Conservation (phyloP, 2,888 invertebrate species). For the Endomychus coccineus region DNA sequence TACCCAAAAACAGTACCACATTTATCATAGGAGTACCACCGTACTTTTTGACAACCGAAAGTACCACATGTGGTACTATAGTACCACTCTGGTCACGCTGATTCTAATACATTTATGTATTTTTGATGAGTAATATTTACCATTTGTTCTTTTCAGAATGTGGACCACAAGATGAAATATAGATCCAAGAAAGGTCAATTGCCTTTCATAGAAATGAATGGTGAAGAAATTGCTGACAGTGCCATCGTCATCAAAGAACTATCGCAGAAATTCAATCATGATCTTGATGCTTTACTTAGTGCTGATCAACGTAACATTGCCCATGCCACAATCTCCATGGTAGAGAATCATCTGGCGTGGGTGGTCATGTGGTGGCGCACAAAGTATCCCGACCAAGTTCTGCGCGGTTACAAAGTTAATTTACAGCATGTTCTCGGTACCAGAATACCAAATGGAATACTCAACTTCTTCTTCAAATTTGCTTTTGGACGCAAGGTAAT, state of each 20-base stretch:
- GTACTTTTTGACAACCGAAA: no score
- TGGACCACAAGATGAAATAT: slow-evolving; percentile 89
- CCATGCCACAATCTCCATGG: slow-evolving; percentile 90
- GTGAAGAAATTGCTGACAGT: slow-evolving; percentile 90
- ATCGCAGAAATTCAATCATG: slow-evolving; percentile 72
- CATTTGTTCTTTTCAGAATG: slow-evolving; percentile 64
- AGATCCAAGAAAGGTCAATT: slow-evolving; percentile 90
- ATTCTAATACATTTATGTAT: no score
- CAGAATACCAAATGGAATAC: slow-evolving; percentile 76
- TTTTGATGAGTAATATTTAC: no score
- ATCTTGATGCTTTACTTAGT: slow-evolving; percentile 74
- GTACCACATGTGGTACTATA: no score
- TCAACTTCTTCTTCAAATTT: slow-evolving; percentile 86
- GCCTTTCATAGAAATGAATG: slow-evolving; percentile 92
- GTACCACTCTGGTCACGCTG: no score
- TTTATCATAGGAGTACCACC: no score
- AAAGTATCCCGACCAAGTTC: slow-evolving; percentile 81
- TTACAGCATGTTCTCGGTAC: slow-evolving; percentile 82
- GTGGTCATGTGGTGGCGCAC: slow-evolving; percentile 87
- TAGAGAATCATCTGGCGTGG: slow-evolving; percentile 91
- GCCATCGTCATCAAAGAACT: slow-evolving; percentile 84
- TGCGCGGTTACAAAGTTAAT: slow-evolving; percentile 88
- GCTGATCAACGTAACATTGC: slow-evolving; percentile 81
- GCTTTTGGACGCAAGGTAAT: slow-evolving; percentile 78
- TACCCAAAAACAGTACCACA: no score